Evolutionary conservation across 1,140 invertebrate species (phyloP), one percentile per base, ranked within the genome.

Genomic region (Helicoverpa armigera): DNA sequence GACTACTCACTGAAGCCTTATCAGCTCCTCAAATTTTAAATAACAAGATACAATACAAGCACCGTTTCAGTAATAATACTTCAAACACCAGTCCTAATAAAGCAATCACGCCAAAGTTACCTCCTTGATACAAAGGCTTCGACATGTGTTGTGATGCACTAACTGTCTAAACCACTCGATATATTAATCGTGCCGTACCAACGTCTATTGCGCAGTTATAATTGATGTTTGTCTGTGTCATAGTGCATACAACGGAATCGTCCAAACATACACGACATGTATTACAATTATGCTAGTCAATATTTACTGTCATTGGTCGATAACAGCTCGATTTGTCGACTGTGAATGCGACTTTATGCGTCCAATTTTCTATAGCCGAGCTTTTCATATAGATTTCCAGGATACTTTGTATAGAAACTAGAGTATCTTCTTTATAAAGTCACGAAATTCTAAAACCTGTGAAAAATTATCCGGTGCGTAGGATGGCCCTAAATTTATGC

Each of bases 401-500:
- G 35, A 7, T 43, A 9, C 9, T 1, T 43, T 16, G 13, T 13
- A 54, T 3, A 56, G 13, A 56, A 9, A 16, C 2, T 61, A 2
- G 3, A 61, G 1, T 9, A 16, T 43, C 1, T 50, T 12, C 29
- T 29, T 53, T 53, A 29, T 53, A 29, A 18, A 12, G 18, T 60
- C 73, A 76, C 23, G 54, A 43, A 16, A 83, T 35, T 4, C 43
- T 3, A 35, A 81, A 75, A 79, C 72, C 54, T 23, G 23, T 23
- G n/a, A 23, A 23, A 23, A 23, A 53, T 14, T 63, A 51, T 54
- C n/a, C 31, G n/a, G 23, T 75, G 29, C 29, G 76, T 70, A 43
- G 35, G 35, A 43, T 43, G 5, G 35, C 35, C 82, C 76, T 16
- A 80, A 86, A 85, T 83, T 86, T 85, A 83, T 82, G 80, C 84